Base-by-base conservation (phyloP, 2,797 vertebrate species). In the Bradypus variegatus region DNA sequence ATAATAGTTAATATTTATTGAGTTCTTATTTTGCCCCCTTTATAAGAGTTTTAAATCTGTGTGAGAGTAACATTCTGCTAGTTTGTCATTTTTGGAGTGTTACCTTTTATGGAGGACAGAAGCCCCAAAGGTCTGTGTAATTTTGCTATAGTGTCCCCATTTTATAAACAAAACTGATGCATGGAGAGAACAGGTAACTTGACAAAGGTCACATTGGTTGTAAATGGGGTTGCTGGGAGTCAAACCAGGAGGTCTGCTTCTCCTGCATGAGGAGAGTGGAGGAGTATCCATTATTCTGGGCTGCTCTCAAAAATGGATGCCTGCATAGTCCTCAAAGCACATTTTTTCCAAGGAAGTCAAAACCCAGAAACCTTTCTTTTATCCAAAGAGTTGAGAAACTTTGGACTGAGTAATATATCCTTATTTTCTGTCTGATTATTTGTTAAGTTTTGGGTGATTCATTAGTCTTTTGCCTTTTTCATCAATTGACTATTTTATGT, bases 1-100 rank as follows among this genome's bases (percentile, higher is more conserved):
- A 41, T 55, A 85, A 48, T 70, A 79, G 53, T 33, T 89, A 84
- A 58, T 75, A 78, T 50, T 77, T 92, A 78, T 29, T 45, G 29
- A 50, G 27, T 58, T 78, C 27, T 78, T 64, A 27, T 36, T 77
- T 93, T 95, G 78, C 80, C 72, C 19, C 69, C n/a, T 92, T 88
- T 80, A 8, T 69, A 78, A 88, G 48, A 78, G 55, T 27, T 88
- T 88, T 91, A 60, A 21, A 25, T 79, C 81, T 50, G 3, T 84
- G 23, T 67, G 41, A 50, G 45, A 91, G 36, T 53, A 55, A 70
- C 69, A 78, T 53, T 53, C 60, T 86, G 14, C 55, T 91, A 45
- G 29, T 29, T 67, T 67, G 31, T 91, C n/a, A 31, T 93, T 91
- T 92, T n/a, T 79, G 31, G 29, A 92, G 11, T 76, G 70, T 58